phyloP scores from a whole-genome alignment of 1,140 invertebrate genomes.

The Euwallacea fornicatus region DNA sequence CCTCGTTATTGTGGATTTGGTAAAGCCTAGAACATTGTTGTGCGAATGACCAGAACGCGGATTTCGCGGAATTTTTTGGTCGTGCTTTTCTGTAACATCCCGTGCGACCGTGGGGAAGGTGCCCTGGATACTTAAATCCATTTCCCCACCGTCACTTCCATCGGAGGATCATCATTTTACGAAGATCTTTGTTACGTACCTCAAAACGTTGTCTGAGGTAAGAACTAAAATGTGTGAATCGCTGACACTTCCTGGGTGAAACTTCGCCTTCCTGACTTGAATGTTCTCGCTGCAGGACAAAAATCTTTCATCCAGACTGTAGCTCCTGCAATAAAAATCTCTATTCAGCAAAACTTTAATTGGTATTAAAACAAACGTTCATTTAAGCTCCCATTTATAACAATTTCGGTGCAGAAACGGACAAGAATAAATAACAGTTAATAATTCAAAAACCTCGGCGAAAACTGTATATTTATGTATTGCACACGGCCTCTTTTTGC shows the following conservation, averaged over 20 bases:
- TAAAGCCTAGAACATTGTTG: slow-evolving; percentile 52
- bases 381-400: too few species aligned
- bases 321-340: slow-evolving; percentile 38
- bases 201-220: slow-evolving; percentile 80
- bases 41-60: too few species aligned
- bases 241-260: slow-evolving; percentile 79
- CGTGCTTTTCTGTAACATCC: too few species aligned
- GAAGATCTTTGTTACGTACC: slow-evolving; percentile 56
- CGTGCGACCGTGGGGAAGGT: too few species aligned
- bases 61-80: too few species aligned
- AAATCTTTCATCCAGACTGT: slow-evolving; percentile 64
- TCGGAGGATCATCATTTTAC: too few species aligned
- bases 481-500: slow-evolving; percentile 17
- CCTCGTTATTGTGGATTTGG: slow-evolving; percentile 52
- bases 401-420: not conserved
- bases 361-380: too few species aligned
- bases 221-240: slow-evolving; percentile 77
- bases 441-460: not conserved
- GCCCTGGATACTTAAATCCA: too few species aligned
- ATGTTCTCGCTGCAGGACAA: slow-evolving; percentile 61
- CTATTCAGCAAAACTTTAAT: too few species aligned
- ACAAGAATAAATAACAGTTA: not conserved
- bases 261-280: slow-evolving; percentile 69
- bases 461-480: slow-evolving; percentile 19
- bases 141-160: too few species aligned